phyloP scores from a whole-genome alignment of 2,797 vertebrate species.

The Apogon talboti region DNA sequence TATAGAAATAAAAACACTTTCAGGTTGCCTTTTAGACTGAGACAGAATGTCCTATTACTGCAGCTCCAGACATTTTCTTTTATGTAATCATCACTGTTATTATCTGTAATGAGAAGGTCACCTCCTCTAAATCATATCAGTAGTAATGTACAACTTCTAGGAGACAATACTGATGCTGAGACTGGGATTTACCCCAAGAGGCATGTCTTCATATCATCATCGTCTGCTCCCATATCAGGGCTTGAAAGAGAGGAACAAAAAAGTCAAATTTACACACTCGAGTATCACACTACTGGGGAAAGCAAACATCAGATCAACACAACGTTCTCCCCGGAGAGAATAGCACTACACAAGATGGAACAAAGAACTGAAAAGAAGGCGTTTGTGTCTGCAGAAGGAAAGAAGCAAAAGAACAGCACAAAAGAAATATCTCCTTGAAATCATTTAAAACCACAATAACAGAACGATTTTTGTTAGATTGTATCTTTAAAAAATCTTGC shows the following conservation, averaged over 20 bases:
- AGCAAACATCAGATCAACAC: conserved; percentile 34
- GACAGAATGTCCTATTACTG: conserved; percentile 3
- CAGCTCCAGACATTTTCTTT: neutral
- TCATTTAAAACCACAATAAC: neutral
- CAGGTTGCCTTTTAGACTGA: conserved; percentile 1
- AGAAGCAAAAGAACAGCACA: neutral
- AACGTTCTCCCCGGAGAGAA: neutral
- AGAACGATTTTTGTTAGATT: neutral
- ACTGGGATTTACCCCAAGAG: conserved; percentile 43
- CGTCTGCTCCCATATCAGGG: conserved; percentile 24
- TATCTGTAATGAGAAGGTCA: conserved; percentile 1
- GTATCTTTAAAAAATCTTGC: conserved; percentile 3
- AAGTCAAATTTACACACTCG: neutral
- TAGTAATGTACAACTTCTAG: neutral
- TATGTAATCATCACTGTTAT: conserved; percentile 11
- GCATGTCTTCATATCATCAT: conserved; percentile 30
- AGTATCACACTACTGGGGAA: conserved; percentile 10
- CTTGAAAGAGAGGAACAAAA: conserved; percentile 24
- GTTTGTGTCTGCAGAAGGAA: conserved; percentile 15
- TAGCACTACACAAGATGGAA: conserved; percentile 5
- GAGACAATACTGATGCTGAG: conserved; percentile 33
- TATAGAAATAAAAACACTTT: conserved; percentile 2
- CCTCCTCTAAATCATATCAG: neutral
- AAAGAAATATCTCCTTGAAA: neutral
- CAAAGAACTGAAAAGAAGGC: conserved; percentile 18